Evolutionary conservation across 1,140 invertebrate species (phyloP).

Genomic region (Muscidifurax raptorellus): DNA sequence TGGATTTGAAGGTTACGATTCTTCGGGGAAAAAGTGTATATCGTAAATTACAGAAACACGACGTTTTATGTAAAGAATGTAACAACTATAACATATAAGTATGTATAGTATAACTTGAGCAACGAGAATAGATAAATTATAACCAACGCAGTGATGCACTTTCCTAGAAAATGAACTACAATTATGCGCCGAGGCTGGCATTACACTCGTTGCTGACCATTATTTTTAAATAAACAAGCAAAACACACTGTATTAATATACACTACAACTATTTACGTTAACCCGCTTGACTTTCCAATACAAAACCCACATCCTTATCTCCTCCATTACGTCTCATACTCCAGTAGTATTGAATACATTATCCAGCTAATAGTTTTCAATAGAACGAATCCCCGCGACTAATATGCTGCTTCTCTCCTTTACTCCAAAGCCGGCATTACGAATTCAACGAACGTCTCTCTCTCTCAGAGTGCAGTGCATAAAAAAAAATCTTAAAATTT

Average conservation of each 20-base stretch:
- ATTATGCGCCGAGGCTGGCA: neutral
- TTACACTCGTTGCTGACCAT: neutral
- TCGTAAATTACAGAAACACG: too few species aligned
- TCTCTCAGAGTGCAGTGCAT: neutral
- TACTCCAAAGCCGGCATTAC: neutral
- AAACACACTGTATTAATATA: neutral
- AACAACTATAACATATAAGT: neutral
- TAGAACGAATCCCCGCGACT: too few species aligned
- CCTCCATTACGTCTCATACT: too few species aligned
- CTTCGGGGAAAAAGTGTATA: too few species aligned
- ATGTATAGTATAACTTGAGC: neutral
- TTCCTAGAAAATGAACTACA: neutral
- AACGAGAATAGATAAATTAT: too few species aligned
- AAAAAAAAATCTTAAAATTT: neutral
- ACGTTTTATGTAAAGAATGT: neutral
- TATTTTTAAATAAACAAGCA: neutral
- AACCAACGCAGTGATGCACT: neutral
- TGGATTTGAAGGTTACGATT: too few species aligned
- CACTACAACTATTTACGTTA: neutral
- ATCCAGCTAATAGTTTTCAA: too few species aligned
- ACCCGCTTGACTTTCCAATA: too few species aligned
- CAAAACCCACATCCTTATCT: too few species aligned
- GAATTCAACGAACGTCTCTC: neutral
- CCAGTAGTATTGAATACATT: too few species aligned
- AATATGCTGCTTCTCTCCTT: too few species aligned